Percentiles rank a stretch among this genome's conserved stretches.
These are phyloP conservation scores for Podarcis lilfordi DNA, from an alignment of 2,797 vertebrate species.

Conservation along the genomic window DNA sequence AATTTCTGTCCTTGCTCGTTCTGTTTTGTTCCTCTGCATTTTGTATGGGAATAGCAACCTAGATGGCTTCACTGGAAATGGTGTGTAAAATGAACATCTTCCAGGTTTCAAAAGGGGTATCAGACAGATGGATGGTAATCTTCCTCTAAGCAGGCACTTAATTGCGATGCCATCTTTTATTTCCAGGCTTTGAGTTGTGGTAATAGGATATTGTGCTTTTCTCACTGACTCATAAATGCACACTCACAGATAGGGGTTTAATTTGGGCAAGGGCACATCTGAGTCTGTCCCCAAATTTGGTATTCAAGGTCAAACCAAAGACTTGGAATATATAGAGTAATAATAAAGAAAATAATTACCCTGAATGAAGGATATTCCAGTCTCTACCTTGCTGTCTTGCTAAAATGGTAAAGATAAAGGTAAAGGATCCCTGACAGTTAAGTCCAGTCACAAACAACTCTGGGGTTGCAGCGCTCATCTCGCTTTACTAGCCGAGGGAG, in stretches of 20 bases:
- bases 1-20: not conserved
- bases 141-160: not conserved
- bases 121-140: conserved; percentile 29
- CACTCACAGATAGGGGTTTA: not conserved
- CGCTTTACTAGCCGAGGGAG: too few species aligned
- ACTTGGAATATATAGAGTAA: not conserved
- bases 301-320: not conserved
- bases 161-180: conserved; percentile 1
- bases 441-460: too few species aligned
- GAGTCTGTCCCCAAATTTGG: not conserved
- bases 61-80: conserved; percentile 22
- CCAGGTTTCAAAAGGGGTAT: not conserved
- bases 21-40: not conserved
- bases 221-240: not conserved
- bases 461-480: too few species aligned
- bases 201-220: not conserved
- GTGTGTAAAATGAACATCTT: conserved; percentile 27
- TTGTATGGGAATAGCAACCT: conserved; percentile 12
- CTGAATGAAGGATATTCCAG: not conserved
- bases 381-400: too few species aligned
- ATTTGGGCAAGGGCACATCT: not conserved
- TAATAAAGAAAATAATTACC: not conserved
- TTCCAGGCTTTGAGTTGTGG: not conserved
- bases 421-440: too few species aligned
- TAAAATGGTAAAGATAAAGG: too few species aligned